phyloP scores from a whole-genome alignment of 1,140 invertebrate genomes.

The Rhopalosiphum maidis region DNA sequence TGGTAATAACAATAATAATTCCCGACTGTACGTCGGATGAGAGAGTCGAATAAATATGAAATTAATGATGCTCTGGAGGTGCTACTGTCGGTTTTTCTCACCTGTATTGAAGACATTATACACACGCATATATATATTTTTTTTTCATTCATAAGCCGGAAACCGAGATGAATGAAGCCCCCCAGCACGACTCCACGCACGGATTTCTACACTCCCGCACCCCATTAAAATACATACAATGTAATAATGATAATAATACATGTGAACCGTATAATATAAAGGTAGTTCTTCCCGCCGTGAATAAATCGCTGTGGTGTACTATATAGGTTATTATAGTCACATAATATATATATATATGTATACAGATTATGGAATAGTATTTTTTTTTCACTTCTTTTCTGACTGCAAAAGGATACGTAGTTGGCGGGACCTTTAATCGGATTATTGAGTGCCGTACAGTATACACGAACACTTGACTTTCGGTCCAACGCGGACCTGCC shows the following conservation, averaged over 20 bases:
- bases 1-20: slow-evolving; percentile 50
- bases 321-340: neutral
- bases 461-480: slow-evolving; percentile 42
- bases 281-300: slow-evolving; percentile 48
- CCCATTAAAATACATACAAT: slow-evolving; percentile 54
- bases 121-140: neutral
- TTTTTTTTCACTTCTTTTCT: slow-evolving; percentile 25
- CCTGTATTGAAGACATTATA: slow-evolving; percentile 52
- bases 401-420: slow-evolving; percentile 29
- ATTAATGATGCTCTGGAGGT: slow-evolving; percentile 55
- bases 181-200: slow-evolving; percentile 55
- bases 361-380: neutral
- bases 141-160: slow-evolving; percentile 57
- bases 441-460: slow-evolving; percentile 49
- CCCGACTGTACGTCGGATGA: slow-evolving; percentile 5
- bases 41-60: slow-evolving; percentile 55
- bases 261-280: slow-evolving; percentile 38
- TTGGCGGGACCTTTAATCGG: slow-evolving; percentile 44
- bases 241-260: slow-evolving; percentile 43
- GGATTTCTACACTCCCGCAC: slow-evolving; percentile 45
- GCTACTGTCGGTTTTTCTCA: slow-evolving; percentile 57
- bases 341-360: neutral
- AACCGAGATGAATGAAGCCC: slow-evolving; percentile 54
- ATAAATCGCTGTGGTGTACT: slow-evolving; percentile 32
- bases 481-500: neutral